Conservation (phyloP, 2,888 invertebrate species). For the Eulithis prunata region DNA sequence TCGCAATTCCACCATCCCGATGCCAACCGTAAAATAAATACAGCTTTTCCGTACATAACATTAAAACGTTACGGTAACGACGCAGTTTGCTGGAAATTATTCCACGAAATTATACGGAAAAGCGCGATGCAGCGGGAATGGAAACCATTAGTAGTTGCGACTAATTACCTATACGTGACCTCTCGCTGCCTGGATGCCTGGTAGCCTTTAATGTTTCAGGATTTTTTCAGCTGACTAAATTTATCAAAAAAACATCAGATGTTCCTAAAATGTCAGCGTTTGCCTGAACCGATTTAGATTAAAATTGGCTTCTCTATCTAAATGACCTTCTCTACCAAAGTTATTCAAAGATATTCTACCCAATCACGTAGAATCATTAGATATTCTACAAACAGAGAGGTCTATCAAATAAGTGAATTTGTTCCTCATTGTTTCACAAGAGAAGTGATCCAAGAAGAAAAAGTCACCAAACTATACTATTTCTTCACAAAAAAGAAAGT, state of each 20-base stretch:
- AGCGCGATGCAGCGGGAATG: constrained; percentile 36
- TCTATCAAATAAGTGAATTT: no score
- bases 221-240: constrained; percentile 2
- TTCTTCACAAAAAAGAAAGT: not conserved
- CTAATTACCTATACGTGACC: constrained; percentile 43
- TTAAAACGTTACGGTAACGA: constrained; percentile 33
- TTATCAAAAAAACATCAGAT: not conserved
- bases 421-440: no score
- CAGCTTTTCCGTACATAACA: constrained; percentile 29
- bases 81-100: constrained; percentile 34
- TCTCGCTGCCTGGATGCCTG: constrained; percentile 30
- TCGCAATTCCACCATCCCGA: not conserved
- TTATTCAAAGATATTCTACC: no score
- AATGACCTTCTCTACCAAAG: no score
- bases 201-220: constrained; percentile 19
- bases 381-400: no score
- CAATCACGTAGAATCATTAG: no score
- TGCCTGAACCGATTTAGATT: no score
- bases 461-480: no score
- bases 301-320: no score
- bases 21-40: constrained; percentile 14
- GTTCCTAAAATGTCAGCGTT: no score
- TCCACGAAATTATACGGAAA: constrained; percentile 33
- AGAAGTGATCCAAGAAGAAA: no score
- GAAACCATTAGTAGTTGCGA: constrained; percentile 38